Base-by-base conservation (phyloP, 37 sponge, comb jelly and placozoan species). In the Halichondria panicea region DNA sequence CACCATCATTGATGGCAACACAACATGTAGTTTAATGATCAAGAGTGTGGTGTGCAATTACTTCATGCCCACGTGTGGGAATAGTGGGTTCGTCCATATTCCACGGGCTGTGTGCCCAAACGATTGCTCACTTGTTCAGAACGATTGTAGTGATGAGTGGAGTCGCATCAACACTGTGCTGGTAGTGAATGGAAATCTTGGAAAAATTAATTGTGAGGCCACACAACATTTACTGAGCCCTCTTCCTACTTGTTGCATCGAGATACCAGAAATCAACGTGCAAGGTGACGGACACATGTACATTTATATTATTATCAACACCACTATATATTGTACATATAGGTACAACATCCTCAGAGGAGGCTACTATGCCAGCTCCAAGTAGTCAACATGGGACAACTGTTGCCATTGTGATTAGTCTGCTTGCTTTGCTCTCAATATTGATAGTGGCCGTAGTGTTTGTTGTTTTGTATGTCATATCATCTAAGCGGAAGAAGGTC, bases 41-140 rank as follows among this genome's bases (percentile, higher is more conserved):
- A 2, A 34, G 30, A 76, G 33, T 33, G 3, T 64, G 3, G 13
- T 76, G 36, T 76, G 76, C 37, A 39, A 76, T 22, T 52, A 63
- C 37, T 64, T 64, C 52, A 64, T 63, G 28, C 3, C 64, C 32
- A 50, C 76, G 13, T 76, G 76, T 76, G 76, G 76, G 13, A 50
- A 30, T 8, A 28, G 48, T 3, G 64, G 33, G n/a, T 21, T 28
- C 4, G 25, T 76, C 53, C 36, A 76, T 43, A 48, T 28, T 22
- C 76, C 76, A 0, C 24, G 33, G 27, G 13, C 65, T 6, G 36
- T 76, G 1, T 76, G 76, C 43, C 53, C 18, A 7, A 38, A 62
- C 3, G 76, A 76, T 22, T 76, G 76, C 34, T 4, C 8, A 0
- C 33, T n/a, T 76, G 64, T 76, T 12, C 13, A 25, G 35, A 19